Percentiles rank a stretch among this genome's conserved stretches.
These are phyloP conservation scores for Lycodopsis pacificus DNA, from an alignment of 2,797 vertebrate genomes.

Conservation along the genomic window DNA sequence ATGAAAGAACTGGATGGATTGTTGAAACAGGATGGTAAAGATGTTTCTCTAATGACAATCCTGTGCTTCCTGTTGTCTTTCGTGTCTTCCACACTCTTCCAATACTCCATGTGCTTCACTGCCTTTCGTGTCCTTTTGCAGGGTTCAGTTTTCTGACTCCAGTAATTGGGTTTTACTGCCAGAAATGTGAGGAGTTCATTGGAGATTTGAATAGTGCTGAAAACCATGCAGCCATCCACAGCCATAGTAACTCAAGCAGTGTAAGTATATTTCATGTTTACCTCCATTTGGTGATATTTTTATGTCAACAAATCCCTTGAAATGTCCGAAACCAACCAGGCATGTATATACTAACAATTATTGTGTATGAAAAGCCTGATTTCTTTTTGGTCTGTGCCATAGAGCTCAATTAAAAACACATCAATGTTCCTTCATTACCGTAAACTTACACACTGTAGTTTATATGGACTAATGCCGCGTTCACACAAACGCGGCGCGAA, in stretches of 20 bases:
- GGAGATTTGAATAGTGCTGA: slow-evolving; percentile 90
- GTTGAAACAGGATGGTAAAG: slow-evolving; percentile 91
- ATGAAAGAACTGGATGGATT: slow-evolving; percentile 91
- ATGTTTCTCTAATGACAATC: neutral
- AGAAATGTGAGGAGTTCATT: slow-evolving; percentile 94
- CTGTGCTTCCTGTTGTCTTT: neutral
- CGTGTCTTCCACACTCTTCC: fast-evolving
- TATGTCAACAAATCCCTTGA: neutral
- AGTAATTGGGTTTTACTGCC: slow-evolving; percentile 94
- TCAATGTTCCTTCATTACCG: neutral
- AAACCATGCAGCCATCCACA: slow-evolving; percentile 85
- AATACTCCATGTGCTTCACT: neutral
- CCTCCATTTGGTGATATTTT: neutral
- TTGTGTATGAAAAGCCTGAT: neutral
- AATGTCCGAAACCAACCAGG: neutral
- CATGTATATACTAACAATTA: neutral
- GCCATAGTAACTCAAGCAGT: slow-evolving; percentile 83
- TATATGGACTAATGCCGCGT: neutral
- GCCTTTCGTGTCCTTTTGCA: slow-evolving; percentile 63
- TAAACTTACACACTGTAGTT: neutral
- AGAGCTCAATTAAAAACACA: too few relatives aligned
- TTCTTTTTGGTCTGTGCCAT: neutral
- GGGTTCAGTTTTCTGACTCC: slow-evolving; percentile 91
- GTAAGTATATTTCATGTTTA: slow-evolving; percentile 70
- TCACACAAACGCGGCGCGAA: too few relatives aligned